phyloP scores from a whole-genome alignment of 2,888 invertebrate genomes.

The Xanthorhoe spadicearia region DNA sequence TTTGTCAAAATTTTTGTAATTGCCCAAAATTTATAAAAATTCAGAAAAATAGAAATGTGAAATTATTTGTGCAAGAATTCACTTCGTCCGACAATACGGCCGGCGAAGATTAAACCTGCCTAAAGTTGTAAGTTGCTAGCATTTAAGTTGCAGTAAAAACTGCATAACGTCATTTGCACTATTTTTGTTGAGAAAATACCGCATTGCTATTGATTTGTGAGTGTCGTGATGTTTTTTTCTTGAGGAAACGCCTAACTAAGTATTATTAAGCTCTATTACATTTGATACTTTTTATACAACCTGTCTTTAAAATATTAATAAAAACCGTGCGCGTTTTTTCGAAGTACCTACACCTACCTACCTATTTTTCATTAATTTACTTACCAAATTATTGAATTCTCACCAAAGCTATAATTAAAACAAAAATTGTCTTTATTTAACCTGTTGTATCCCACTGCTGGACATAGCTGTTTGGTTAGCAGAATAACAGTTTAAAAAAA shows the following conservation, averaged over 20 bases:
- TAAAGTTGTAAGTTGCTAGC: constrained; percentile 71
- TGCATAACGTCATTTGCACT: constrained; percentile 34
- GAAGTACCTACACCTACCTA: neutral
- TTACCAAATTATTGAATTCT: neutral
- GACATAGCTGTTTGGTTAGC: too few species aligned
- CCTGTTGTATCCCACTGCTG: too few species aligned
- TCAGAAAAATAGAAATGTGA: constrained; percentile 72
- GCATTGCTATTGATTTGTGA: constrained; percentile 74
- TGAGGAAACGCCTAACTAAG: constrained; percentile 49
- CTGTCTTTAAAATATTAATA: neutral
- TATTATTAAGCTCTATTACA: constrained; percentile 41
- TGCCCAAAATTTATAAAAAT: constrained; percentile 51
- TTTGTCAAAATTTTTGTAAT: constrained; percentile 71
- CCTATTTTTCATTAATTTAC: neutral
- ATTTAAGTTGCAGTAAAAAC: constrained; percentile 44
- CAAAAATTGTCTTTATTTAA: too few species aligned
- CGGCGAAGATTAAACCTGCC: constrained; percentile 56
- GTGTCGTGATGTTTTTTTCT: constrained; percentile 49
- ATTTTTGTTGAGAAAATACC: constrained; percentile 56
- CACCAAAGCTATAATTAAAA: too few species aligned
- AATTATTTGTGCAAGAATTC: constrained; percentile 59
- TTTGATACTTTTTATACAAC: too few species aligned
- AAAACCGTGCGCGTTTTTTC: neutral
- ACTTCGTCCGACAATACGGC: constrained; percentile 56
- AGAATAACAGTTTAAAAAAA: too few species aligned